Base-by-base conservation (phyloP, 2,888 invertebrate species). In the Elmis aenea region DNA sequence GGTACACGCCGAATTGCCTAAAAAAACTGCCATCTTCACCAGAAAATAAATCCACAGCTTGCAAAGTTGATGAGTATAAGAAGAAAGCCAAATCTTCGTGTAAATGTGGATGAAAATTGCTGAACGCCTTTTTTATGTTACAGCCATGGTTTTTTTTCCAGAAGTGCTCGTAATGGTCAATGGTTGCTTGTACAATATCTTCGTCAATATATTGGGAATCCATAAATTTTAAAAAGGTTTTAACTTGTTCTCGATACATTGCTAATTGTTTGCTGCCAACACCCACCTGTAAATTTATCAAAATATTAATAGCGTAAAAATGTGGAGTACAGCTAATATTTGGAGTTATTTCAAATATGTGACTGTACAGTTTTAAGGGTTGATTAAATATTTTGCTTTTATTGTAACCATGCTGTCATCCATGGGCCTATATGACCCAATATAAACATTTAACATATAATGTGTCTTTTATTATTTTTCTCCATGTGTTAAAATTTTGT, bases 121-220 rank as follows among this genome's bases (percentile, higher is more conserved):
- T 13, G 2, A 42, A 22, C 1, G 29, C 33, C 3, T 12, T 3
- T 1, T 13, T 22, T 10, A 39, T 33, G 15, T 36, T 22, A 13
- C 29, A 32, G 2, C 52, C 51, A 15, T 46, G 36, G 1, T 45
- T 42, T 38, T 45, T 50, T 10, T 45, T 42, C 49, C 49, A 48
- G 2, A 45, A 33, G 21, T 52, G 50, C 18, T 52, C 49, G 22
- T 45, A 52, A 28, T 56, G 48, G 5, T 45, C 45, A 2, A 49
- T 40, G 2, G 50, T 48, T 6, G 43, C 36, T 4, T 46, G 27
- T 1, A 51, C 42, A 8, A 42, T 26, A 9, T 39, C 36, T 21
- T 52, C 49, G 11, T 38, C 36, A 1, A 56, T 40, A 3, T 29
- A 25, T 23, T 51, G 50, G 1, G 38, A 22, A 10, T 50, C 44